Evolutionary conservation across 35 echinoderm and acorn worm species (phyloP).

Genomic region (Chiridota heheva): DNA sequence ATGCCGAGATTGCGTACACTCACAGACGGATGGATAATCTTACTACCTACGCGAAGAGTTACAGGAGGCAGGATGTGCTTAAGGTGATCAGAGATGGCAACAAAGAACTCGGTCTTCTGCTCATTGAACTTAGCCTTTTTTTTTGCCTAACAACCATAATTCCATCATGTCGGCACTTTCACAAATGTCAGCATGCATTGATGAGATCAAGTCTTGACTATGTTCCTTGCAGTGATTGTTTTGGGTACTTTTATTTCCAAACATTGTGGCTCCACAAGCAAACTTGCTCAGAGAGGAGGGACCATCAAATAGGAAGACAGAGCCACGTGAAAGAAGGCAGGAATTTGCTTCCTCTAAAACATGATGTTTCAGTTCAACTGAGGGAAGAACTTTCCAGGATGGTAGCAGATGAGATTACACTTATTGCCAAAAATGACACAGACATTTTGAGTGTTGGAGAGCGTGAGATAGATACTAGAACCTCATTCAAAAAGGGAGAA

Average conservation of each 20-base stretch:
- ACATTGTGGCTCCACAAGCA: slow-evolving; percentile 42
- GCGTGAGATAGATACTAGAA: slow-evolving; percentile 12
- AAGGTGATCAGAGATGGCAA: no score
- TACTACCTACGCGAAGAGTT: no score
- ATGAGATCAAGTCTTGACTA: neutral
- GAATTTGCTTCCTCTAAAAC: slow-evolving; percentile 27
- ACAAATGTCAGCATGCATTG: no score
- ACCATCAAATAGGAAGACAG: neutral
- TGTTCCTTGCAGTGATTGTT: slow-evolving; percentile 42
- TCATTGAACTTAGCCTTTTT: no score
- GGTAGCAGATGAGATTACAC: slow-evolving; percentile 15
- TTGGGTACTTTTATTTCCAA: slow-evolving; percentile 17
- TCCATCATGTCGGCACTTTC: no score
- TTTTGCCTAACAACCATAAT: no score
- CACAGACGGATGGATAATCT: no score
- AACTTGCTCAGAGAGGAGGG: neutral
- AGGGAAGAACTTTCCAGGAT: slow-evolving; percentile 17
- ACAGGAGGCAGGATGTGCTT: no score
- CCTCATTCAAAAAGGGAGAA: slow-evolving; percentile 32
- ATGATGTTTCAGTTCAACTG: slow-evolving; percentile 12
- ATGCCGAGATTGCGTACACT: no score
- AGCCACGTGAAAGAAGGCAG: slow-evolving; percentile 46
- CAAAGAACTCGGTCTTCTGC: no score
- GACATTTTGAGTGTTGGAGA: slow-evolving; percentile 28
- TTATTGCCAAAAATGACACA: slow-evolving; percentile 49